Evolutionary conservation across 2,797 vertebrate species (phyloP).

Genomic region (Linurgus olivaceus): DNA sequence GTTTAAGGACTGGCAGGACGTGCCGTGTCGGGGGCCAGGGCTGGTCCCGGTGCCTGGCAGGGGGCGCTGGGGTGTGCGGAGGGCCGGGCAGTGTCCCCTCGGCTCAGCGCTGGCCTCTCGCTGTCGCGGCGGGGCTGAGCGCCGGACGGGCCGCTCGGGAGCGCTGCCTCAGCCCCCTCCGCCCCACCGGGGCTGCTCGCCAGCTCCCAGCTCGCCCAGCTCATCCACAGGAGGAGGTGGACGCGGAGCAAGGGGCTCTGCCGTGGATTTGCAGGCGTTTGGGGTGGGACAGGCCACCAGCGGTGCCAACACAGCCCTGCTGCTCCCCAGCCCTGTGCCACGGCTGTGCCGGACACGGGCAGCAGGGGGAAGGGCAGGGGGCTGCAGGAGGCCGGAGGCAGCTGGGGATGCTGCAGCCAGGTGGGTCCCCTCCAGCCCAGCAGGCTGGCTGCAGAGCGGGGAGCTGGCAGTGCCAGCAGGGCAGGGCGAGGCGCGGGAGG

Average conservation of each 20-base stretch:
- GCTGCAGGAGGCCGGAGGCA: neutral
- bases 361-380: accelerated
- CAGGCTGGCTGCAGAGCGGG: accelerated
- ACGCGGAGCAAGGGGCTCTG: neutral
- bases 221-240: accelerated
- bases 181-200: accelerated
- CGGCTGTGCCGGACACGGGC: accelerated
- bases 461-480: neutral
- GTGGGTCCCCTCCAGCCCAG: accelerated
- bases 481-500: accelerated
- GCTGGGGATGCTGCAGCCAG: too few species aligned
- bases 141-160: neutral
- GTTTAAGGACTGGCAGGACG: neutral
- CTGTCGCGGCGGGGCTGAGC: neutral
- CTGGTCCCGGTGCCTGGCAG: neutral
- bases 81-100: neutral
- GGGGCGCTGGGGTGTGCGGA: neutral
- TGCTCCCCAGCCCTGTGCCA: accelerated
- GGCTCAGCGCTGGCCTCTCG: neutral
- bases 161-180: accelerated
- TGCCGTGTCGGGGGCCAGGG: neutral
- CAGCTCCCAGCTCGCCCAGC: neutral
- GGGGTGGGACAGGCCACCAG: neutral
- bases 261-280: neutral
- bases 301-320: accelerated